Percentiles rank a stretch among this genome's conserved stretches.
These are phyloP conservation scores for Archegozetes longisetosus DNA, from an alignment of 1,140 invertebrate species.

Conservation along the genomic window DNA sequence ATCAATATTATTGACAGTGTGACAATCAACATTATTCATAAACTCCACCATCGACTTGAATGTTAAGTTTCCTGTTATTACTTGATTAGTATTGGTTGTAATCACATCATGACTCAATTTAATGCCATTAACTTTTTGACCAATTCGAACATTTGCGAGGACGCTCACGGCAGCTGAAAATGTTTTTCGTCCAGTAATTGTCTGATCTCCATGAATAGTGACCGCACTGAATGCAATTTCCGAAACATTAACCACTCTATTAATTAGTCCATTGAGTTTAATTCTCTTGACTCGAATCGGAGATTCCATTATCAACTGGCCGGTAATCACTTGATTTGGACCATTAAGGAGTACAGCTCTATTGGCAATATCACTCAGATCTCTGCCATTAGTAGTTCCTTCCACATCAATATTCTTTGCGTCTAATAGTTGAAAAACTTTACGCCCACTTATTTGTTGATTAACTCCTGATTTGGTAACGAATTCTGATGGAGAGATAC, in stretches of 20 bases:
- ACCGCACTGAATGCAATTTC: neutral
- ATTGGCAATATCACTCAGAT: neutral
- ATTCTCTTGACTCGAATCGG: neutral
- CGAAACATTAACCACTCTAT: neutral
- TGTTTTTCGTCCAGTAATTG: neutral
- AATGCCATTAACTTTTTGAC: neutral
- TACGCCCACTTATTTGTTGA: neutral
- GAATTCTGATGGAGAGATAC: neutral
- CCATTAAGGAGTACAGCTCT: neutral
- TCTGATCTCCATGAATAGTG: neutral
- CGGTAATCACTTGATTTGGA: neutral
- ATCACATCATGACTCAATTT: neutral
- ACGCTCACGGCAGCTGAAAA: neutral
- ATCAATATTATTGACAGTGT: constrained; percentile 1
- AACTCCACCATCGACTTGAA: constrained; percentile 1
- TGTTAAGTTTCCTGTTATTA: constrained; percentile 1
- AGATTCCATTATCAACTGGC: neutral
- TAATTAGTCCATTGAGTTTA: constrained; percentile 4
- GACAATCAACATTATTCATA: neutral
- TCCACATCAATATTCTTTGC: neutral
- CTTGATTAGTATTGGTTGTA: neutral
- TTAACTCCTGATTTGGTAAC: neutral
- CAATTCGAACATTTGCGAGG: neutral
- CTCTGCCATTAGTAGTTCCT: neutral
- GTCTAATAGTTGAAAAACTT: neutral